Percentiles rank a stretch among this genome's conserved stretches.
These are phyloP conservation scores for Agrochola litura DNA, from an alignment of 2,888 invertebrate species.

Conservation along the genomic window DNA sequence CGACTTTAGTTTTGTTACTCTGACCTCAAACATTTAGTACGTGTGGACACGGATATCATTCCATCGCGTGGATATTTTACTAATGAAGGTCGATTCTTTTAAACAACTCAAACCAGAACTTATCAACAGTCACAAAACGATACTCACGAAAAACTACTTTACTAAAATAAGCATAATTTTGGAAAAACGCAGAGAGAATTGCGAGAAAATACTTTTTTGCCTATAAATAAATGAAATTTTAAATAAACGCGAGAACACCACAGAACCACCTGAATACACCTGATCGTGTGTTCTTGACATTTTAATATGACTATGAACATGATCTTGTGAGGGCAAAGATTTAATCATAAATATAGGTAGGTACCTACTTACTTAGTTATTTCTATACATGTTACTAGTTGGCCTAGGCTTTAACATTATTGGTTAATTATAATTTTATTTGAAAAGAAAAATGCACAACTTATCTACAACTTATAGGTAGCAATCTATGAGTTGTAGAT, in stretches of 20 bases:
- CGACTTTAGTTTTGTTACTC: conserved; percentile 23
- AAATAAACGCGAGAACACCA: neutral
- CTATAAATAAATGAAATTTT: neutral
- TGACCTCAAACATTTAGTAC: conserved; percentile 27
- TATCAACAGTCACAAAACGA: neutral
- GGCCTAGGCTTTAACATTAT: neutral
- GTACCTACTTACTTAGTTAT: neutral
- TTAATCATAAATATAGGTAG: neutral
- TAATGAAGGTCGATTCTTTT: neutral
- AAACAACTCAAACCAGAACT: neutral
- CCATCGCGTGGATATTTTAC: conserved; percentile 5
- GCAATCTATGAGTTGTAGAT: too few relatives aligned
- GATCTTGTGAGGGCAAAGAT: conserved; percentile 22
- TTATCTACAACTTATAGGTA: too few relatives aligned
- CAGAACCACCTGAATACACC: neutral
- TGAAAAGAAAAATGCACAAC: too few relatives aligned
- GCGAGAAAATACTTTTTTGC: neutral
- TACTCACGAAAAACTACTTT: neutral
- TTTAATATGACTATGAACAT: conserved; percentile 20
- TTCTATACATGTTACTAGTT: neutral
- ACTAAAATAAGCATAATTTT: neutral
- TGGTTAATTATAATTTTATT: neutral
- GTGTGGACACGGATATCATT: neutral
- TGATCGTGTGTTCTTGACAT: conserved; percentile 17
- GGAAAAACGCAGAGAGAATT: neutral